phyloP scores from a whole-genome alignment of 2,888 invertebrate genomes.

The Hydraecia micacea region DNA sequence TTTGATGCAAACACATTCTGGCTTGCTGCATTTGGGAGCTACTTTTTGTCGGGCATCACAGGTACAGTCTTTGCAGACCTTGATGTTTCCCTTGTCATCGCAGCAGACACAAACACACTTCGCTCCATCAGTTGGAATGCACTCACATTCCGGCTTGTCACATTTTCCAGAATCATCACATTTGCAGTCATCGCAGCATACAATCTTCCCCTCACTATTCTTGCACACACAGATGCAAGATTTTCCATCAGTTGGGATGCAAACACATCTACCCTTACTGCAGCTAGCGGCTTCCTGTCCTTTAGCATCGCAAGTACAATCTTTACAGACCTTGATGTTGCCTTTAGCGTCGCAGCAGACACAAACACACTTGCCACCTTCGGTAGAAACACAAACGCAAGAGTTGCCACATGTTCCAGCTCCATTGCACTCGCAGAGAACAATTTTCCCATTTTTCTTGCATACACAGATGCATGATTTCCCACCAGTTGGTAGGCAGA shows the following conservation, averaged over 20 bases:
- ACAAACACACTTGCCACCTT: conserved; percentile 56
- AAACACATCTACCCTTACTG: conserved; percentile 68
- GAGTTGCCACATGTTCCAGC: conserved; percentile 41
- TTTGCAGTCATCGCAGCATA: conserved; percentile 49
- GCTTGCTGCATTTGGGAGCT: conserved; percentile 3
- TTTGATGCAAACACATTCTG: conserved; percentile 60
- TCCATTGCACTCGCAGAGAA: conserved; percentile 56
- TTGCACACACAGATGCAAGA: conserved; percentile 56
- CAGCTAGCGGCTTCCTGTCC: conserved; percentile 45
- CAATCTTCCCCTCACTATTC: conserved; percentile 35
- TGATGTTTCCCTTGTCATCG: conserved; percentile 24
- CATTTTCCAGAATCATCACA: conserved; percentile 43
- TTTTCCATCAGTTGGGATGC: conserved; percentile 64
- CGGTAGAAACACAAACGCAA: conserved; percentile 53
- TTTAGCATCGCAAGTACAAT: conserved; percentile 55
- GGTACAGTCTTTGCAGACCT: conserved; percentile 59
- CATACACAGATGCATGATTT: conserved; percentile 70
- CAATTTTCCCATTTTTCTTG: conserved; percentile 61
- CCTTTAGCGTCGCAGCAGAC: conserved; percentile 50
- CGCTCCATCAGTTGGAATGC: conserved; percentile 58
- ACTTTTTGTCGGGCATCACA: conserved; percentile 34
- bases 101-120: conserved; percentile 68
- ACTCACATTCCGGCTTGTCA: conserved; percentile 33
- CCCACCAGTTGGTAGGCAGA: conserved; percentile 67
- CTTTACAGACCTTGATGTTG: conserved; percentile 56